These are phyloP conservation scores for Criorhina ranunculi DNA, from an alignment of 2,888 invertebrate genomes.

Conservation along the genomic window DNA sequence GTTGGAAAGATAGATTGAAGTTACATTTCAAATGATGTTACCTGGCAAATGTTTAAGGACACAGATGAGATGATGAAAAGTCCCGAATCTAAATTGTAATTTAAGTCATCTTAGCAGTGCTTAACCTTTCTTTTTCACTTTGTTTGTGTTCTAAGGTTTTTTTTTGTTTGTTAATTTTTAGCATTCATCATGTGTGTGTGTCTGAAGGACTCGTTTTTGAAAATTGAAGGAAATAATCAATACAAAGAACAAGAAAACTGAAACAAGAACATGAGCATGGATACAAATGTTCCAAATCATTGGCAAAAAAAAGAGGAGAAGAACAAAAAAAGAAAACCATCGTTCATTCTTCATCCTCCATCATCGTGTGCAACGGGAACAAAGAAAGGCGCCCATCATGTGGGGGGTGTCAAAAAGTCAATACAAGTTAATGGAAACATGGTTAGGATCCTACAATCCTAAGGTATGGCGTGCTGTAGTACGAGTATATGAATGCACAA, in stretches of 20 bases:
- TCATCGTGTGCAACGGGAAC: conserved; percentile 31
- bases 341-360: conserved; percentile 46
- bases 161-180: conserved; percentile 27
- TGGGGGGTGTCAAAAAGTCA: conserved; percentile 64
- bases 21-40: conserved; percentile 41
- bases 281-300: conserved; percentile 47
- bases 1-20: conserved; percentile 44
- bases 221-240: conserved; percentile 27
- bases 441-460: conserved; percentile 39
- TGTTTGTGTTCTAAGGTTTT: neutral
- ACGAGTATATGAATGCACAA: conserved; percentile 50
- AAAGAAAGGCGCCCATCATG: conserved; percentile 28
- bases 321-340: conserved; percentile 29
- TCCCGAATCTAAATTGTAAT: conserved; percentile 35
- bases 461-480: conserved; percentile 43
- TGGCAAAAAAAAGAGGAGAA: conserved; percentile 2
- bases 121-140: conserved; percentile 15
- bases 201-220: neutral
- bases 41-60: conserved; percentile 14
- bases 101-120: conserved; percentile 28
- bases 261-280: conserved; percentile 37
- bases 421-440: conserved; percentile 70
- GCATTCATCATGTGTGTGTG: conserved; percentile 3
- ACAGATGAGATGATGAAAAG: conserved; percentile 16
- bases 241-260: conserved; percentile 1